A percentile compares a stretch with the other conserved stretches of the same genome.
Conservation (phyloP, 2,888 invertebrate species). For the Scelioninae gen. 2 region DNA sequence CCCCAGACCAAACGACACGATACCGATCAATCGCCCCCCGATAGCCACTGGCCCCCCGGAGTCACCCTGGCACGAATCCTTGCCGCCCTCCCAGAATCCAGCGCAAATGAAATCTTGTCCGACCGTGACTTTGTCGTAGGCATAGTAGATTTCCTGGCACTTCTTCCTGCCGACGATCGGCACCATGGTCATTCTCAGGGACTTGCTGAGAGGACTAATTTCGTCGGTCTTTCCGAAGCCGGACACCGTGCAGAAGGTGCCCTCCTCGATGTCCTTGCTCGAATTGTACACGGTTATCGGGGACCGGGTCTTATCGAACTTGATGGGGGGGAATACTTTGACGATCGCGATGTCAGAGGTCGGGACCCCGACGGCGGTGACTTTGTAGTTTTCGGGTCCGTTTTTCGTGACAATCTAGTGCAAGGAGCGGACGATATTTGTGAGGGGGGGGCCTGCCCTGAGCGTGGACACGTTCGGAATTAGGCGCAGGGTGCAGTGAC, state of each 20-base stretch:
- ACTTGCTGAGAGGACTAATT: constrained; percentile 3
- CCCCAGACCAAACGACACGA: constrained; percentile 51
- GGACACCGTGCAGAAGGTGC: constrained; percentile 35
- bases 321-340: constrained; percentile 52
- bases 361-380: not conserved
- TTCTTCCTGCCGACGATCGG: constrained; percentile 76
- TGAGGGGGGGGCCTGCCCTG: constrained; percentile 32
- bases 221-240: constrained; percentile 42
- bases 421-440: constrained; percentile 18
- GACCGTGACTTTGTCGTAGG: not conserved
- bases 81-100: constrained; percentile 35
- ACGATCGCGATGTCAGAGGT: constrained; percentile 44
- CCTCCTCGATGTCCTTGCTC: constrained; percentile 30
- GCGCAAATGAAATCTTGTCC: constrained; percentile 34
- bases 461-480: no score
- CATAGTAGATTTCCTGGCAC: constrained; percentile 74
- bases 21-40: constrained; percentile 36
- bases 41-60: constrained; percentile 54
- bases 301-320: constrained; percentile 31
- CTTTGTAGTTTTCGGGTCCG: constrained; percentile 21
- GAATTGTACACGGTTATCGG: constrained; percentile 27
- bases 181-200: constrained; percentile 74
- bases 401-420: constrained; percentile 25
- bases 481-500: constrained; percentile 48
- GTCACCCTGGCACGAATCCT: constrained; percentile 55